Conservation (phyloP, 2,888 invertebrate species). For the Phaonia tiefii region DNA sequence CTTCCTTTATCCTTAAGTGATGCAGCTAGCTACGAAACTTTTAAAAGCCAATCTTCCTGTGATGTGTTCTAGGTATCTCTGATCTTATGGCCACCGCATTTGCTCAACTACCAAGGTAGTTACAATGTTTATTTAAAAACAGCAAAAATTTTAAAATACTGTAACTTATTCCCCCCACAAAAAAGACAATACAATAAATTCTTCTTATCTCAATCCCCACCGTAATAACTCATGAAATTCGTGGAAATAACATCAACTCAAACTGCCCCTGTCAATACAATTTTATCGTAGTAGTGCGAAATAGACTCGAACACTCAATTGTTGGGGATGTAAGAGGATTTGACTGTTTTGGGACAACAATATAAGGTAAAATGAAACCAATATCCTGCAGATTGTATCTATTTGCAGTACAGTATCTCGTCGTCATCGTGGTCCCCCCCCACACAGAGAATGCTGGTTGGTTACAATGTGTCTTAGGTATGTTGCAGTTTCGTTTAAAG, state of each 20-base stretch:
- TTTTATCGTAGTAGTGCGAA: constrained; percentile 1
- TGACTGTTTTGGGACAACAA: too few species aligned
- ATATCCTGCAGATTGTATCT: constrained; percentile 66
- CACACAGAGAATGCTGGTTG: neutral
- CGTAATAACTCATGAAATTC: constrained; percentile 15
- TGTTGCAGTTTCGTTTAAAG: constrained; percentile 10
- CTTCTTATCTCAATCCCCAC: neutral
- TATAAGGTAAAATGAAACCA: constrained; percentile 58
- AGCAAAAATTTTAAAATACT: neutral
- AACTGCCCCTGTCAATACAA: constrained; percentile 35
- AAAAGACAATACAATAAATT: too few species aligned
- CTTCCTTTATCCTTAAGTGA: too few species aligned
- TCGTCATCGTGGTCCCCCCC: too few species aligned
- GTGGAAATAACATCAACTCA: constrained; percentile 15
- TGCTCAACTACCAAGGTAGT: neutral
- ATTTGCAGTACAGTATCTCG: constrained; percentile 37
- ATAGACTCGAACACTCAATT: constrained; percentile 17
- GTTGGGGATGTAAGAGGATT: neutral
- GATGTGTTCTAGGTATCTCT: neutral
- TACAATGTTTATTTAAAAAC: neutral
- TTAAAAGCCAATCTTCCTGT: too few species aligned
- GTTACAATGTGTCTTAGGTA: neutral
- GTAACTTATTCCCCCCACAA: neutral
- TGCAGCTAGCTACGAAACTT: too few species aligned
- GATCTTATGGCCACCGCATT: neutral